phyloP scores from a whole-genome alignment of 1,140 invertebrate species.

The Zeugodacus cucurbitae region DNA sequence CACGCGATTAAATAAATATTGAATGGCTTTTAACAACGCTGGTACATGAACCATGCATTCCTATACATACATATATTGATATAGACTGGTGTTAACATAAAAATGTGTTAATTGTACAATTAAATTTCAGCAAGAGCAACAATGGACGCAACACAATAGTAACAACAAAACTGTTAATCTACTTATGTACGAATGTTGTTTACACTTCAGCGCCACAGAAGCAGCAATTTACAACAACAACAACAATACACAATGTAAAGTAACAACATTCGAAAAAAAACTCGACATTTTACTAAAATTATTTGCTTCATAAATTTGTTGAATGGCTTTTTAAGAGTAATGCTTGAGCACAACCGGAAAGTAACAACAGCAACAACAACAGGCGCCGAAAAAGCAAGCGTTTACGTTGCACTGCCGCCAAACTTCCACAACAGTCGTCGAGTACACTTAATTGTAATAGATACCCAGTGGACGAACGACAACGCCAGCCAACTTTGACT shows the following conservation, averaged over 20 bases:
- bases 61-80: background rate
- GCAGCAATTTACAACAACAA: background rate
- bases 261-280: slow-evolving; percentile 3
- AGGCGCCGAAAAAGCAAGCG: background rate
- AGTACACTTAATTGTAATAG: slow-evolving; percentile 17
- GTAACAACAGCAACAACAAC: background rate
- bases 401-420: background rate
- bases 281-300: background rate
- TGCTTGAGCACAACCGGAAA: background rate
- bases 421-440: background rate
- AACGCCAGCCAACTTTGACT: background rate
- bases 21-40: too few species aligned
- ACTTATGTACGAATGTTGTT: background rate
- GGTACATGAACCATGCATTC: background rate
- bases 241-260: background rate
- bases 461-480: background rate
- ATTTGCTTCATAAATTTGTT: slow-evolving; percentile 31
- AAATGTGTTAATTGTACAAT: slow-evolving; percentile 8
- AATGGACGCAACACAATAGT: background rate
- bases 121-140: background rate
- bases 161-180: background rate
- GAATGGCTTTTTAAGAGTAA: slow-evolving; percentile 21
- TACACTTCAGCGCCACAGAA: background rate
- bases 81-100: background rate
- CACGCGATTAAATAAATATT: background rate